Evolutionary conservation across 2,888 invertebrate genomes (phyloP), one percentile per base, ranked within the genome.

Genomic region (Sarcophaga carnaria): DNA sequence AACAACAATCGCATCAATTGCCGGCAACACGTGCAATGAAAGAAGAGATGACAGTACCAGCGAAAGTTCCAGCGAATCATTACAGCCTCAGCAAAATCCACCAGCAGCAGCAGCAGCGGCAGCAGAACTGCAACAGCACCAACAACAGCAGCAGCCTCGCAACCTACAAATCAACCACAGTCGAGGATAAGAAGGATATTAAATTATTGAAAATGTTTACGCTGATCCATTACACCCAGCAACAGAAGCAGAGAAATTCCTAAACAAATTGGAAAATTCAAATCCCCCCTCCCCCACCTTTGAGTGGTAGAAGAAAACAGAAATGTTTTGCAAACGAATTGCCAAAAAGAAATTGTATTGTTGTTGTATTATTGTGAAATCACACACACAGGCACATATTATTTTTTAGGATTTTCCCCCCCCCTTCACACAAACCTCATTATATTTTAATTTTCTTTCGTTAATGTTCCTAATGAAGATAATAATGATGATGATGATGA

Each of bases 181-280:
- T 90, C 88, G 89, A 91, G 88, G 92, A 92, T 88, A 93, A 93
- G 89, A 92, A 93, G 88, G 93, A 93, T 80, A 90, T 93, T 71
- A 91, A 92, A 63, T 91, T 93, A 90, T 90, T 93, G 49, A 93
- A 93, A 88, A 91, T 93, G 90, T 93, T 93, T 91, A 93, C 93
- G 37, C 87, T 93, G 88, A 92, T 93, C 90, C 92, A 92, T 80
- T 93, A 93, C 82, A 89, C 89, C 60, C 86, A 86, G 20, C 69
- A 74, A 47, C 83, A 88, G 67, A 83, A 83, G 81, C 83, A 83
- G 70, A 72, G 75, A 54, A 72, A 76, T 66, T 63, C 69, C 11
- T 47, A 72, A 27, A 62, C 8, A 20, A 6, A 10, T 47, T n/a
- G n/a, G 25, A 87, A 47, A 88, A 86, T 71, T 63, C 60, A 70